Percentiles rank a stretch among this genome's conserved stretches.
These are phyloP conservation scores for Pholis gunnellus DNA, from an alignment of 2,113 vertebrate species.

Conservation along the genomic window DNA sequence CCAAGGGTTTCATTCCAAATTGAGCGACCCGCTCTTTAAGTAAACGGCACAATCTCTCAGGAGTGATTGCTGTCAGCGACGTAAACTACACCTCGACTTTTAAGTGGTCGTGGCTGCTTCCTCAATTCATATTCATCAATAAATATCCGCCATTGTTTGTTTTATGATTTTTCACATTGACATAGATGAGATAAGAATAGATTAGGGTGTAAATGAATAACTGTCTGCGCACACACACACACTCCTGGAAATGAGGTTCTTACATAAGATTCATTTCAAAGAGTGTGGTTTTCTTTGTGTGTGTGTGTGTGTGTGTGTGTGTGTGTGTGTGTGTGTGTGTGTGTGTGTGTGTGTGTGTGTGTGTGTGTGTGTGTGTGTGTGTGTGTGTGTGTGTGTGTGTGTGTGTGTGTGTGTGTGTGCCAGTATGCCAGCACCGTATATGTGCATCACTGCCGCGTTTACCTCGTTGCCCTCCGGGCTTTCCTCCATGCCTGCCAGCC, in stretches of 20 bases:
- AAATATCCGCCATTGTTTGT: not conserved
- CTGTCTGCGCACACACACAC: constrained; percentile 36
- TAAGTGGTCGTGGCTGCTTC: not conserved
- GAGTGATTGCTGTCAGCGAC: not conserved
- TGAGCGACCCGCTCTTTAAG: not conserved
- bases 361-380: not conserved
- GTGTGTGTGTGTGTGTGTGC: not conserved
- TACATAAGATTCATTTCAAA: constrained; percentile 43
- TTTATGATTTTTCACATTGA: constrained; percentile 8
- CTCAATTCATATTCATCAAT: not conserved
- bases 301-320: constrained; percentile 10
- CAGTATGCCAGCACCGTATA: constrained; percentile 1
- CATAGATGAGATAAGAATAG: constrained; percentile 47
- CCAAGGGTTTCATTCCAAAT: constrained; percentile 10
- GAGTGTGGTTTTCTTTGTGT: constrained; percentile 17
- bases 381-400: constrained; percentile 14
- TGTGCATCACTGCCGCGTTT: constrained; percentile 21
- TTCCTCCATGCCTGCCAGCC: constrained; percentile 35
- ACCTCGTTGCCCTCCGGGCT: constrained; percentile 41
- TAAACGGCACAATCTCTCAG: not conserved
- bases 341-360: too few species aligned
- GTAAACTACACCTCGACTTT: not conserved
- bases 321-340: not conserved
- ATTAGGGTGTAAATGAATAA: constrained; percentile 64
- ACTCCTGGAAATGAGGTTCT: constrained; percentile 45